Evolutionary conservation across 2,888 invertebrate genomes (phyloP), one percentile per base, ranked within the genome.

Genomic region (Imbricaverruca yamaguchii): DNA sequence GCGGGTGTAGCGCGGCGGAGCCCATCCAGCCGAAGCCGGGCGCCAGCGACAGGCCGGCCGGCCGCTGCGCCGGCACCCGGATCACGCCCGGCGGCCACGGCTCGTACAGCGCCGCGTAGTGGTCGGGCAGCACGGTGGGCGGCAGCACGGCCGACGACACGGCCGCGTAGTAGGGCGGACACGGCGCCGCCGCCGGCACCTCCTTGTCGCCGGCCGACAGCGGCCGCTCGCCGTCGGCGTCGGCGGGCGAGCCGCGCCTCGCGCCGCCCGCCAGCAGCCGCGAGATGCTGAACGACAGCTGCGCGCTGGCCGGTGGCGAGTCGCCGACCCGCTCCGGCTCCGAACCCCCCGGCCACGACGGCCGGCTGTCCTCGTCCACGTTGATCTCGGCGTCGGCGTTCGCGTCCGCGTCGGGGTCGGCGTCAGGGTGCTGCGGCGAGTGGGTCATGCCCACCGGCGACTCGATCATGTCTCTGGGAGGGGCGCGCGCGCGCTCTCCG

Each of bases 221-320:
- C 55, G 74, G 74, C 74, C 74, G 74, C 2, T 3, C 74, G 18
- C 59, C 83, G 65, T 63, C 82, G 82, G 11, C 83, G 82, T 1
- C 83, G 83, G 15, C 83, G 82, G 21, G 82, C 59, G 77, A 82
- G 83, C 13, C 82, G 82, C 23, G 82, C 81, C 61, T 81, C 82
- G 7, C 82, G 83, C 74, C 82, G 82, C 23, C 80, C 9, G 82
- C 84, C 15, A 84, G 83, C 61, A 84, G 83, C 12, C 83, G 83
- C 55, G 84, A 84, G 79, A 84, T 84, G 81, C 84, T 83, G 83
- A 84, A 84, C 80, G 82, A 83, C 65, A 84, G 81, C 65, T 81
- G 61, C 67, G 83, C 81, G 57, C 81, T 81, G 59, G 80, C 63
- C 79, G 79, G 79, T 13, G 79, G 57, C 59, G 57, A 53, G 21